A percentile compares a stretch with the other conserved stretches of the same genome.
phyloP scores from a whole-genome alignment of 92 coral and sea anemone species.

The Heteractis magnifica region DNA sequence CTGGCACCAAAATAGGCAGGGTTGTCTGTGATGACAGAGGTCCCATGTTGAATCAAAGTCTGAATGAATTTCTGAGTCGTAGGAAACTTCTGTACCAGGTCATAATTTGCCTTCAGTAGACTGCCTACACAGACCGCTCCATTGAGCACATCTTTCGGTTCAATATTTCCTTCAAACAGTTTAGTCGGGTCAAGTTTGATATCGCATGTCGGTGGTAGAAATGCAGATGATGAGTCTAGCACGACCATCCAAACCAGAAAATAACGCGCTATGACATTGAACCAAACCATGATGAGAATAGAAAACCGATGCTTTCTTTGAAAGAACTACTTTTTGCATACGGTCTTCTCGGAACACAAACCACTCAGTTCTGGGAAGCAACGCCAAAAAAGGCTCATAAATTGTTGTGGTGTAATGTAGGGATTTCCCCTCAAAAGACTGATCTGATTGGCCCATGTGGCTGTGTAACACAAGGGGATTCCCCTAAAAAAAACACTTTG shows the following conservation, averaged over 20 bases:
- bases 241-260: not conserved
- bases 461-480: too few species aligned
- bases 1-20: slow-evolving; percentile 6
- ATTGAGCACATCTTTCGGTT: not conserved
- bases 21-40: not conserved
- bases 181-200: not conserved
- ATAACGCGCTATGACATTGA: not conserved
- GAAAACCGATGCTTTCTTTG: too few species aligned
- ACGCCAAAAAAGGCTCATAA: too few species aligned
- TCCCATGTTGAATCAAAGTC: not conserved
- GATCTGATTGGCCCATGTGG: too few species aligned
- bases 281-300: not conserved
- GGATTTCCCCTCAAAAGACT: too few species aligned
- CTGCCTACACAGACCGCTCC: slow-evolving; percentile 6
- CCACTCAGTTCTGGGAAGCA: too few species aligned
- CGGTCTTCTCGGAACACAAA: too few species aligned
- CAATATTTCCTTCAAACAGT: not conserved
- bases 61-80: not conserved
- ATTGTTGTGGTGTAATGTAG: too few species aligned
- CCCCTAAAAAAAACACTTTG: too few species aligned
- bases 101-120: not conserved
- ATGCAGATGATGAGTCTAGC: not conserved
- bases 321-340: too few species aligned
- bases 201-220: not conserved
- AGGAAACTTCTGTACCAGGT: not conserved